phyloP scores from a whole-genome alignment of 2,113 vertebrate species.

The Hucho hucho region DNA sequence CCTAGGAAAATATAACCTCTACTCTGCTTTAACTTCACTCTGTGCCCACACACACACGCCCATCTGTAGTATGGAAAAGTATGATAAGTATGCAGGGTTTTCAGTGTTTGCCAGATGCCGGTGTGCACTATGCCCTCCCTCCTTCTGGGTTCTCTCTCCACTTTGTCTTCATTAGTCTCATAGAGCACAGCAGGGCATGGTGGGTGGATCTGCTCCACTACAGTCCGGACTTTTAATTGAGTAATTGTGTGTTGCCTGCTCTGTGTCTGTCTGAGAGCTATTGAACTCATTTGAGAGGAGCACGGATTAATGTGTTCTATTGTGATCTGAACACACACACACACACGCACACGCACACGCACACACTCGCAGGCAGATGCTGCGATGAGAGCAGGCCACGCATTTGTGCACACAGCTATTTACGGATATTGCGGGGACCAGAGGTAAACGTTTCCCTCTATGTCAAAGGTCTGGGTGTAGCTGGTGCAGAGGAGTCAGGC shows the following conservation, averaged over 20 bases:
- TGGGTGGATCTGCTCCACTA: neutral
- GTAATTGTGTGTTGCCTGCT: constrained; percentile 6
- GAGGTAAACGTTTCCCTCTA: neutral
- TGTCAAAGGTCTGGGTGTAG: too few relatives aligned
- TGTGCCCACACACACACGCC: neutral
- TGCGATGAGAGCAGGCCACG: neutral
- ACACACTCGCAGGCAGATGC: neutral
- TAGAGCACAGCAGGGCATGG: neutral
- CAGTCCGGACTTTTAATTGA: neutral
- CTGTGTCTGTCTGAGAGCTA: neutral
- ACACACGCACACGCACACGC: too few relatives aligned
- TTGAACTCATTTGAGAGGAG: neutral
- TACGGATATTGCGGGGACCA: neutral
- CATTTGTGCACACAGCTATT: neutral
- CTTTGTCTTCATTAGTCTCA: neutral
- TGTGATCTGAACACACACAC: neutral
- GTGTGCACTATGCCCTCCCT: neutral
- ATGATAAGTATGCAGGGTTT: neutral
- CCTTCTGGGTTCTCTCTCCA: neutral
- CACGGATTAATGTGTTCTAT: neutral
- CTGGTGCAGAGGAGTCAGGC: too few relatives aligned
- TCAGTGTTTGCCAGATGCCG: neutral
- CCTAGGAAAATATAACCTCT: neutral
- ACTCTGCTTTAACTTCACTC: neutral
- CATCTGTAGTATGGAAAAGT: too few relatives aligned